phyloP scores from a whole-genome alignment of 2,888 invertebrate species.

The Bellardia bayeri region DNA sequence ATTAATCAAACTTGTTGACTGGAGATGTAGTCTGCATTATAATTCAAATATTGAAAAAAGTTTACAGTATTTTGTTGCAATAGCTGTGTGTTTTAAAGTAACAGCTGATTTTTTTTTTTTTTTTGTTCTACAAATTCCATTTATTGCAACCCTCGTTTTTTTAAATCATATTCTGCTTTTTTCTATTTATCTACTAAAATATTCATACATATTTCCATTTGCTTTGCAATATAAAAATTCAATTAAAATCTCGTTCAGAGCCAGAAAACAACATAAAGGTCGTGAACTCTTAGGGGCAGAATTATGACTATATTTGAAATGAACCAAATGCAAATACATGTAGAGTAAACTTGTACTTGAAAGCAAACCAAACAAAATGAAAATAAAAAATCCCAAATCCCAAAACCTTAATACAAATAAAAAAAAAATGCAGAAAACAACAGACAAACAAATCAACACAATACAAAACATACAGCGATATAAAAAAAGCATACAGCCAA shows the following conservation, averaged over 20 bases:
- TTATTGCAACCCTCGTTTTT: not conserved
- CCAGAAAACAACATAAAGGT: slow-evolving; percentile 42
- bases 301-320: slow-evolving; percentile 26
- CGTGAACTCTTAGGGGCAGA: slow-evolving; percentile 49
- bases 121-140: not conserved
- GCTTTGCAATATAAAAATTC: slow-evolving; percentile 56
- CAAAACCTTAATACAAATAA: slow-evolving; percentile 25
- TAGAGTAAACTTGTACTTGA: not conserved
- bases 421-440: slow-evolving; percentile 24
- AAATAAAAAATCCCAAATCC: slow-evolving; percentile 20
- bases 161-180: not conserved
- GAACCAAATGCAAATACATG: not conserved
- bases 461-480: slow-evolving; percentile 13
- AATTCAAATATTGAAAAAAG: too few species aligned
- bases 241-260: slow-evolving; percentile 64
- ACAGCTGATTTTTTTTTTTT: too few species aligned
- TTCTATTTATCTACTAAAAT: slow-evolving; percentile 60
- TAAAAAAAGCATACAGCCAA: slow-evolving; percentile 56
- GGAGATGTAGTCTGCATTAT: too few species aligned
- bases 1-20: too few species aligned
- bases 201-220: slow-evolving; percentile 59
- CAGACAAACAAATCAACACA: slow-evolving; percentile 57
- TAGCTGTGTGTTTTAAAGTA: too few species aligned
- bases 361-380: slow-evolving; percentile 11
- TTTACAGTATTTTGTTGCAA: too few species aligned